These are phyloP conservation scores for Phaethornis superciliosus DNA, from an alignment of 2,113 vertebrate species.

Conservation along the genomic window DNA sequence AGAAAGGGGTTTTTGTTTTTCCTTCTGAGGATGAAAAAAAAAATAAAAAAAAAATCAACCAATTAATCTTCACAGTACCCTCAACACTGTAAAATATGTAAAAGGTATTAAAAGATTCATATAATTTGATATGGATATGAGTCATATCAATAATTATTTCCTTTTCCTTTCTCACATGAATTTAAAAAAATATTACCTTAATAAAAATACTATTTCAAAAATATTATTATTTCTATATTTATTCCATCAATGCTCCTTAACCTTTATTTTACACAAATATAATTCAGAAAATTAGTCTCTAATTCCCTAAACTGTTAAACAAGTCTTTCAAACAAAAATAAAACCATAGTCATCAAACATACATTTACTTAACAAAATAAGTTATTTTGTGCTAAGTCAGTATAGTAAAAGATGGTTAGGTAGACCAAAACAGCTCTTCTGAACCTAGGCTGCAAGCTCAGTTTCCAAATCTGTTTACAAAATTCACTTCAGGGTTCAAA, in stretches of 20 bases:
- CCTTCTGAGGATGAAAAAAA: neutral
- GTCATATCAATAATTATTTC: neutral
- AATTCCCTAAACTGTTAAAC: neutral
- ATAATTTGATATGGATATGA: neutral
- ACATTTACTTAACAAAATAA: neutral
- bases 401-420: neutral
- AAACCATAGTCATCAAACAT: fast-evolving
- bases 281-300: neutral
- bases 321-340: neutral
- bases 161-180: neutral
- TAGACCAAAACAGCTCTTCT: neutral
- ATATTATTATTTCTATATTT: neutral
- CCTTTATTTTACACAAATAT: neutral
- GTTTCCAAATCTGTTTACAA: neutral
- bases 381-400: neutral
- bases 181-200: neutral
- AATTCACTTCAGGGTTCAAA: neutral
- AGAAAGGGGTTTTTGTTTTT: neutral
- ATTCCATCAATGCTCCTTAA: neutral
- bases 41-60: neutral
- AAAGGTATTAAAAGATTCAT: neutral
- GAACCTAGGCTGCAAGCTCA: neutral
- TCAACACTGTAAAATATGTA: neutral
- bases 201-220: neutral
- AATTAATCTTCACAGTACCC: neutral